Base-by-base conservation (phyloP, 2,797 vertebrate species). In the Onychomys torridus region DNA sequence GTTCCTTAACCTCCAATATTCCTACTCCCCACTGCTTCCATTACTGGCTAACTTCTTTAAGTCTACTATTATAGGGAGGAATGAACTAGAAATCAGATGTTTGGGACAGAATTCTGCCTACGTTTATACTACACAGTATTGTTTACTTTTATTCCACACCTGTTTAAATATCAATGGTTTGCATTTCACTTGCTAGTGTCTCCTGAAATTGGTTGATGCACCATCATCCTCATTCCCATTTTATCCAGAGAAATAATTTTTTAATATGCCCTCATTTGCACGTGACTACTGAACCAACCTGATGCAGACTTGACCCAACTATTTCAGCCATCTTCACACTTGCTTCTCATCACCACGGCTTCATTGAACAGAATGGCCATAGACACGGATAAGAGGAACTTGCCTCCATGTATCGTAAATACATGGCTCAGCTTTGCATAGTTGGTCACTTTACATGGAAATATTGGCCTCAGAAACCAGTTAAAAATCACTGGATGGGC, bases 241-340 rank as follows among this genome's bases (percentile, higher is more conserved):
- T 96, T 85, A 69, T n/a, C 40, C 34, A 29, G 29, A 83, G 37
- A 89, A 96, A 93, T 87, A 46, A 82, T 75, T 93, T 96, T 95
- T 78, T 34, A 91, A 71, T 83, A 85, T 85, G 73, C 76, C 83
- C 89, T 96, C 73, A 79, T 97, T 97, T 96, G 92, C 49, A 13
- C 85, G 77, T 94, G 83, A n/a, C 89, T 86, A 25, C 63, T 84
- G 85, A 95, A 61, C 52, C 84, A 92, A 78, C 34, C 84, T 57
- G 55, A 69, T 90, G 57, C 77, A 86, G 63, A 92, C 73, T 76
- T 96, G 91, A 90, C 92, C 87, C 91, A 97, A 96, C 97, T 97
- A 96, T 93, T 96, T 97, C 84, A 97, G 85, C 81, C 43, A 34
- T 92, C 85, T 95, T 96, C 94, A 96, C 0, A 4, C 85, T 29